Conservation (phyloP, 2,888 invertebrate species). For the Ditylenchus weischeri region DNA sequence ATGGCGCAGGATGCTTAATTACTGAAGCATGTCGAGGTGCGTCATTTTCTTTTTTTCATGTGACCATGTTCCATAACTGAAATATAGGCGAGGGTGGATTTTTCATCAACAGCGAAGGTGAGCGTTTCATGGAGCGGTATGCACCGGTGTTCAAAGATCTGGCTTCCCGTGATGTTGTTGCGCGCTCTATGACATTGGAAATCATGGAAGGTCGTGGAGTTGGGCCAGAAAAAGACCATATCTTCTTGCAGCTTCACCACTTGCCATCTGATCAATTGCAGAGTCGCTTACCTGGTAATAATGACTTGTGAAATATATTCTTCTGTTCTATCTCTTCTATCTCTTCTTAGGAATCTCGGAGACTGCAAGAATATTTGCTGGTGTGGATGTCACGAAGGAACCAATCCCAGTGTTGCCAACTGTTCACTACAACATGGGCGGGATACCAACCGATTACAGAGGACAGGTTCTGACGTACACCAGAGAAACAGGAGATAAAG, state of each 20-base stretch:
- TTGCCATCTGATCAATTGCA: constrained; percentile 86
- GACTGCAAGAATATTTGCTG: constrained; percentile 98
- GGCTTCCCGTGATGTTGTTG: constrained; percentile 97
- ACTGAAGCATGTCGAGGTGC: constrained; percentile 75
- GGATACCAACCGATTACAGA: constrained; percentile 92
- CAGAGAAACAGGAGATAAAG: constrained; percentile 50
- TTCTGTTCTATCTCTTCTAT: neutral
- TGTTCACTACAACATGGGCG: constrained; percentile 99
- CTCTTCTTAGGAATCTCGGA: constrained; percentile 79
- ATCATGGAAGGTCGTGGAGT: constrained; percentile 81
- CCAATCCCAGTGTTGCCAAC: constrained; percentile 98
- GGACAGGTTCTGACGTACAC: constrained; percentile 73
- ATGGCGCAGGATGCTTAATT: constrained; percentile 95
- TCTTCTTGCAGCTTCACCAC: constrained; percentile 78
- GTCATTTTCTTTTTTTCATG: too few relatives aligned
- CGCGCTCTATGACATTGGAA: constrained; percentile 93
- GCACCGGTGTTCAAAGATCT: constrained; percentile 97
- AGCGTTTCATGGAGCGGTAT: constrained; percentile 74
- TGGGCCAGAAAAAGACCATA: constrained; percentile 74
- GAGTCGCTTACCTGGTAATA: constrained; percentile 60
- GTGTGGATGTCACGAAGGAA: constrained; percentile 95
- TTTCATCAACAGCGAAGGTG: constrained; percentile 70
- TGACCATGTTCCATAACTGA: too few relatives aligned
- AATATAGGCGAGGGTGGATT: constrained; percentile 4
- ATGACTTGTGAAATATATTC: neutral